Percentiles rank a stretch among this genome's conserved stretches.
phyloP scores from a whole-genome alignment of 1,140 invertebrate species.

The Drosophila baimaii region DNA sequence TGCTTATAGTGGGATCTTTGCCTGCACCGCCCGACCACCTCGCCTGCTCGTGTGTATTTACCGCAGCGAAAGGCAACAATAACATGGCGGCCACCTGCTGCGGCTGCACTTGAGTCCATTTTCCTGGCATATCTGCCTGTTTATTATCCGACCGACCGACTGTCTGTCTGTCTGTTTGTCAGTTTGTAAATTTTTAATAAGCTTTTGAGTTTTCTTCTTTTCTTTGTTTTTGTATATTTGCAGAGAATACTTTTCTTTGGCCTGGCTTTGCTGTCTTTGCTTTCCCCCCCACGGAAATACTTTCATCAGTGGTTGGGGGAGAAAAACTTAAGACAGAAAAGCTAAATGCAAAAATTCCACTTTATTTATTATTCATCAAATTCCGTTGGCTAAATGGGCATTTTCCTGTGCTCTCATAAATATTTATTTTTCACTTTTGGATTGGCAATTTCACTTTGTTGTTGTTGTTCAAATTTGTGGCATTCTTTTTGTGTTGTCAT shows the following conservation, averaged over 20 bases:
- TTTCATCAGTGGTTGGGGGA: constrained; percentile 24
- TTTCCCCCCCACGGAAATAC: constrained; percentile 22
- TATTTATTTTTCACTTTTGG: constrained; percentile 48
- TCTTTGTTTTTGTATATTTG: constrained; percentile 15
- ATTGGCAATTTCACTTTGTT: constrained; percentile 23
- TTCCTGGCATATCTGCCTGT: constrained; percentile 56
- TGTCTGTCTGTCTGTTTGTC: constrained; percentile 42
- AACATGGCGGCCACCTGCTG: constrained; percentile 77
- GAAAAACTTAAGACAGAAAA: constrained; percentile 1
- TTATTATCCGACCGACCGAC: constrained; percentile 39
- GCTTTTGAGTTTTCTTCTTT: constrained; percentile 61
- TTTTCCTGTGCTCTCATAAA: constrained; percentile 45
- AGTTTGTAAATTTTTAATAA: constrained; percentile 78
- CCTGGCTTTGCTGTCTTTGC: constrained; percentile 14
- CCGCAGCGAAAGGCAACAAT: constrained; percentile 53
- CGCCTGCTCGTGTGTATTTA: neutral
- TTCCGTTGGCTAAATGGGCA: constrained; percentile 30
- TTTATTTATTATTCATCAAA: constrained; percentile 51
- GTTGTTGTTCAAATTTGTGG: constrained; percentile 14
- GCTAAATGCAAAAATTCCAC: constrained; percentile 17
- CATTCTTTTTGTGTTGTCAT: constrained; percentile 21
- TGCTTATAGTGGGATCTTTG: constrained; percentile 46
- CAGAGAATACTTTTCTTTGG: constrained; percentile 25
- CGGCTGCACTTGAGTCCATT: constrained; percentile 79
- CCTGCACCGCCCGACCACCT: constrained; percentile 8